phyloP scores from a whole-genome alignment of 2,113 vertebrate species.

The Callipepla californica region DNA sequence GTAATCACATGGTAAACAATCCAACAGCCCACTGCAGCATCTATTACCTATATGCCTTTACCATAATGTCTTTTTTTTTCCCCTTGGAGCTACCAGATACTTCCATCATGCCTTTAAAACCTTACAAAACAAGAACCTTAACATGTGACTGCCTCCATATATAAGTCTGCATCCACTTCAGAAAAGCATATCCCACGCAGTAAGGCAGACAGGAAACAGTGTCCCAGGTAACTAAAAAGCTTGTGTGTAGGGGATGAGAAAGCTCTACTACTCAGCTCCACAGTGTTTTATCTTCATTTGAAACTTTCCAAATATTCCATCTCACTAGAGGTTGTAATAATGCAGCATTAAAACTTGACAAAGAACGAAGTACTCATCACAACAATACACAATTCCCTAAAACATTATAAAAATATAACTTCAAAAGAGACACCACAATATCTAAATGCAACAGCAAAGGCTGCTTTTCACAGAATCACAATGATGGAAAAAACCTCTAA shows the following conservation, averaged over 20 bases:
- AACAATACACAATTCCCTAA: background rate
- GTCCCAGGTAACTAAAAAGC: background rate
- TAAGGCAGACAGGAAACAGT: accelerated
- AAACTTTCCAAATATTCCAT: background rate
- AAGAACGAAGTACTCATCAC: background rate
- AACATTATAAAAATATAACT: background rate
- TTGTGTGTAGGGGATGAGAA: background rate
- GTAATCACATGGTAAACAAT: background rate
- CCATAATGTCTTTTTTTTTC: background rate
- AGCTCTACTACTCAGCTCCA: background rate
- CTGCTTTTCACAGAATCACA: no score
- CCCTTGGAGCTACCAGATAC: background rate
- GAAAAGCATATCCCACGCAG: background rate
- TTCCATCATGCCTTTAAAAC: background rate
- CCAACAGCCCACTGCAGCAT: background rate
- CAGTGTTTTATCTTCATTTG: background rate
- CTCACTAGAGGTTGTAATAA: background rate
- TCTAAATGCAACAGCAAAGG: accelerated
- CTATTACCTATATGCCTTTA: background rate
- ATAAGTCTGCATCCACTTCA: background rate
- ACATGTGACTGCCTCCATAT: background rate
- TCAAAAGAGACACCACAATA: background rate
- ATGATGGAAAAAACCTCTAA: no score
- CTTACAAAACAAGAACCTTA: background rate
- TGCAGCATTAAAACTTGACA: background rate